A percentile compares a stretch with the other conserved stretches of the same genome.
Evolutionary conservation across 2,888 invertebrate genomes (phyloP).

Genomic region (Pachymerium ferrugineum): DNA sequence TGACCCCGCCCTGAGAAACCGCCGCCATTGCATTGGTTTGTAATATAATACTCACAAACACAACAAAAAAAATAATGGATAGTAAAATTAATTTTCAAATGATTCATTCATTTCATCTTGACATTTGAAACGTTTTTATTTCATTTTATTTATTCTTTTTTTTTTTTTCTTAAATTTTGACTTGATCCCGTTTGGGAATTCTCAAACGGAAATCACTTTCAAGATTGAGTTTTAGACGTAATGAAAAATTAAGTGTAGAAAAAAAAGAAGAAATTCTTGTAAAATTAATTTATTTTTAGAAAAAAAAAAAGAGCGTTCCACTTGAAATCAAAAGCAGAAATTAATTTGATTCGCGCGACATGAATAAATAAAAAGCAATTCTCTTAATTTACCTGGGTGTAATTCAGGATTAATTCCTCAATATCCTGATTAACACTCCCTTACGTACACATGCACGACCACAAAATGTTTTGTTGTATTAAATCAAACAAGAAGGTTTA

Average conservation of each 20-base stretch:
- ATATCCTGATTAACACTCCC: slow-evolving; percentile 21
- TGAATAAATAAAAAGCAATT: slow-evolving; percentile 23
- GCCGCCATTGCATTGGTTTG: not conserved
- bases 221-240: too few species aligned
- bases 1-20: slow-evolving; percentile 28
- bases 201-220: too few species aligned
- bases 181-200: too few species aligned
- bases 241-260: too few species aligned
- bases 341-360: not conserved
- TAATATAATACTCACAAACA: too few species aligned
- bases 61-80: not conserved
- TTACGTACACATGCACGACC: not conserved
- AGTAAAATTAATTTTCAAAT: not conserved
- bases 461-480: not conserved
- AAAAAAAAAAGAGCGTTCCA: not conserved
- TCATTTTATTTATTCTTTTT: not conserved
- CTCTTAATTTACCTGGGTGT: slow-evolving; percentile 3
- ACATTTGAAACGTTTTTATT: not conserved
- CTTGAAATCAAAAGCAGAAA: not conserved
- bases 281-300: too few species aligned
- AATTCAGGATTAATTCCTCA: slow-evolving; percentile 25
- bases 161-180: too few species aligned
- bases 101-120: not conserved
- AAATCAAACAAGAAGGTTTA: not conserved
- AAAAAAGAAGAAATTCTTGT: too few species aligned